Percentiles rank a stretch among this genome's conserved stretches.
phyloP scores from a whole-genome alignment of 2,797 vertebrate genomes.

The Phoeniculus purpureus region DNA sequence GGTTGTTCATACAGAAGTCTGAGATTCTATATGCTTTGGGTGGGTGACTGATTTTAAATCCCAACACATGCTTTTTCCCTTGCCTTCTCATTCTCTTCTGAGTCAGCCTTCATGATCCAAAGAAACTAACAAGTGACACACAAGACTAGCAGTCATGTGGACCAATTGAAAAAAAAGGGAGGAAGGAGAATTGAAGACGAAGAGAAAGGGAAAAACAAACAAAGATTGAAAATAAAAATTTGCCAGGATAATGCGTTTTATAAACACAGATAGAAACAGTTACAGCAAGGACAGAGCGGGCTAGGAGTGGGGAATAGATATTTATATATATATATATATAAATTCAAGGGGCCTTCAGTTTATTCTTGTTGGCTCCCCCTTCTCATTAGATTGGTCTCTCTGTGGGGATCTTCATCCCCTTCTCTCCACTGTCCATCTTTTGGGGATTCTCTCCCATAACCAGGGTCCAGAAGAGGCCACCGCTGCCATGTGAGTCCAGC shows the following conservation, averaged over 20 bases:
- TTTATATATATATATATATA: slow-evolving; percentile 80
- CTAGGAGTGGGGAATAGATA: slow-evolving; percentile 76
- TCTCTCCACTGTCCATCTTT: slow-evolving; percentile 68
- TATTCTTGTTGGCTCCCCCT: slow-evolving; percentile 65
- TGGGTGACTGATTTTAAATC: slow-evolving; percentile 69
- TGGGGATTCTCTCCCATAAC: slow-evolving; percentile 59
- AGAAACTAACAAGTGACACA: slow-evolving; percentile 68
- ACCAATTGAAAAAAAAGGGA: slow-evolving; percentile 33
- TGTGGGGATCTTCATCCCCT: slow-evolving; percentile 56
- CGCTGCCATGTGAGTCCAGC: slow-evolving; percentile 70
- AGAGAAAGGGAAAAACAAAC: slow-evolving; percentile 72
- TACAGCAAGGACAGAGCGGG: slow-evolving; percentile 81
- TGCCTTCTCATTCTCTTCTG: slow-evolving; percentile 72
- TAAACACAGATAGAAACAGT: slow-evolving; percentile 84
- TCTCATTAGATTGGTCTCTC: slow-evolving; percentile 75
- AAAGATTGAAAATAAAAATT: slow-evolving; percentile 82
- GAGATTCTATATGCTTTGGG: slow-evolving; percentile 48
- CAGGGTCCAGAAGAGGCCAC: slow-evolving; percentile 67
- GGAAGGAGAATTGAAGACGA: slow-evolving; percentile 29
- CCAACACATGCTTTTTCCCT: slow-evolving; percentile 69
- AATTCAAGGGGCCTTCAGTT: slow-evolving; percentile 74
- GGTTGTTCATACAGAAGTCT: slow-evolving; percentile 72
- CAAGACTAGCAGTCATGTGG: slow-evolving; percentile 72
- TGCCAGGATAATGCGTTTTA: slow-evolving; percentile 82
- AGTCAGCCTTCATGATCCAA: slow-evolving; percentile 73